A percentile compares a stretch with the other conserved stretches of the same genome.
phyloP scores from a whole-genome alignment of 2,113 vertebrate species.

The Amblyopsis rosae region DNA sequence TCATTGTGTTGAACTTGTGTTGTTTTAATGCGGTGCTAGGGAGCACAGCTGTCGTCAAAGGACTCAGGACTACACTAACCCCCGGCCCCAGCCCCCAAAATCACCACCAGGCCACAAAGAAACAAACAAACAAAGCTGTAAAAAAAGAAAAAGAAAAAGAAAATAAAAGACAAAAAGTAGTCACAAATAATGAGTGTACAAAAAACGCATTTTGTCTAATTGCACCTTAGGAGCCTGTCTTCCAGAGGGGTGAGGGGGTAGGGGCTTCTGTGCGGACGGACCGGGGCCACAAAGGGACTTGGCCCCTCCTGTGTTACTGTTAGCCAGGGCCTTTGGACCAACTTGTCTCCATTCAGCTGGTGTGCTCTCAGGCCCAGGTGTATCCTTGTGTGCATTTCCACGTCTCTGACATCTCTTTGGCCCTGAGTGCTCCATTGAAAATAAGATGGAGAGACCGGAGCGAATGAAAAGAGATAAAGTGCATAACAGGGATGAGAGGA shows the following conservation, averaged over 20 bases:
- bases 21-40: constrained; percentile 65
- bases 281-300: constrained; percentile 63
- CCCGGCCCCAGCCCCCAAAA: neutral
- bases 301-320: constrained; percentile 72
- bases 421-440: constrained; percentile 76
- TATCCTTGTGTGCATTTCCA: constrained; percentile 62
- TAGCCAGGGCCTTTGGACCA: constrained; percentile 72
- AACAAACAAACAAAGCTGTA: constrained; percentile 77
- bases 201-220: constrained; percentile 69
- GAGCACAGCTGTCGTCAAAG: constrained; percentile 74
- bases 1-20: constrained; percentile 74
- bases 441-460: constrained; percentile 66
- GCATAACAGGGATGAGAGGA: constrained; percentile 74
- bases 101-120: constrained; percentile 58
- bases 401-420: constrained; percentile 71
- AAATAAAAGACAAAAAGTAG: constrained; percentile 72
- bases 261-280: constrained; percentile 63
- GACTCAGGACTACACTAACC: constrained; percentile 62
- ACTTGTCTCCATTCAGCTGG: constrained; percentile 72
- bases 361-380: constrained; percentile 73
- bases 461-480: constrained; percentile 76
- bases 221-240: constrained; percentile 73
- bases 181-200: constrained; percentile 75
- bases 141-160: constrained; percentile 38
- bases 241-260: constrained; percentile 61